A percentile compares a stretch with the other conserved stretches of the same genome.
phyloP scores from a whole-genome alignment of 2,888 invertebrate genomes.

The Brenthis daphne region DNA sequence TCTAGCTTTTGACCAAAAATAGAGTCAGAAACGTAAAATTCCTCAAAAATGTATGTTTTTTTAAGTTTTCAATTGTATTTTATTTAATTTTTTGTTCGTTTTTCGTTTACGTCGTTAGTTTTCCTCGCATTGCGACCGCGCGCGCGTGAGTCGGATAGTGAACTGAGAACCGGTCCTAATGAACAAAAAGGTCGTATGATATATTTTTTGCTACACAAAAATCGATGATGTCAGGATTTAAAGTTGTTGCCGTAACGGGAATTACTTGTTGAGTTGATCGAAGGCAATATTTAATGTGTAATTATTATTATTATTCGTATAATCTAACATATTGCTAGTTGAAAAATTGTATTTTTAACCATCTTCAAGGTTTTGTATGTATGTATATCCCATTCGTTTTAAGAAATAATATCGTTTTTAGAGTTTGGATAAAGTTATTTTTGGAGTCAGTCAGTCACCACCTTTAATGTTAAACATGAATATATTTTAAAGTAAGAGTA shows the following conservation, averaged over 20 bases:
- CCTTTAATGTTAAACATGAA: no score
- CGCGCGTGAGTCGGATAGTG: slow-evolving; percentile 62
- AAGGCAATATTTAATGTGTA: slow-evolving; percentile 13
- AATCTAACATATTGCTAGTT: background rate
- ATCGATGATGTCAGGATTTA: slow-evolving; percentile 62
- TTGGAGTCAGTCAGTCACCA: no score
- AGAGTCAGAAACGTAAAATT: background rate
- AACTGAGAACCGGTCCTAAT: slow-evolving; percentile 47
- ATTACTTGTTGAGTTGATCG: slow-evolving; percentile 42
- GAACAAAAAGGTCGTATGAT: slow-evolving; percentile 54
- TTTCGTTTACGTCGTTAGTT: slow-evolving; percentile 67
- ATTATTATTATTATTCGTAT: background rate
- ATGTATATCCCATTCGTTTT: no score
- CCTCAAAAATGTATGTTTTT: slow-evolving; percentile 2
- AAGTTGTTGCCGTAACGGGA: slow-evolving; percentile 62
- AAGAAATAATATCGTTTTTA: no score
- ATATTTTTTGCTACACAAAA: slow-evolving; percentile 43
- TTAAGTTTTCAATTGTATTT: slow-evolving; percentile 31
- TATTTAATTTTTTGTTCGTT: slow-evolving; percentile 55
- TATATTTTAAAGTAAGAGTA: no score
- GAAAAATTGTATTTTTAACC: background rate
- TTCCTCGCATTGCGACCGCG: slow-evolving; percentile 74
- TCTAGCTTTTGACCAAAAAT: slow-evolving; percentile 27
- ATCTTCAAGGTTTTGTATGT: no score
- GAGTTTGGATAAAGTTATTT: no score